Evolutionary conservation across 2,113 vertebrate species (phyloP).

Genomic region (Empidonax traillii): DNA sequence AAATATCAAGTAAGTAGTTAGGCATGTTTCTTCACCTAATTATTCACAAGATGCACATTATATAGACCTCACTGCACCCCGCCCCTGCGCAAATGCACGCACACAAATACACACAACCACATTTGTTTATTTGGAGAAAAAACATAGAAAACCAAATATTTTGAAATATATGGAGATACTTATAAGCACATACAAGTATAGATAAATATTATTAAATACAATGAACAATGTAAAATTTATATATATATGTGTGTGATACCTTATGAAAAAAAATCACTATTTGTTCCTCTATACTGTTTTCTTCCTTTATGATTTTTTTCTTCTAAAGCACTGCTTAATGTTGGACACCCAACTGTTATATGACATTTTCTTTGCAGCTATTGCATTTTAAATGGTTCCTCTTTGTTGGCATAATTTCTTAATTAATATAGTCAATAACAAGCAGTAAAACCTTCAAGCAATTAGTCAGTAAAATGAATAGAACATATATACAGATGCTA

Average conservation of each 20-base stretch:
- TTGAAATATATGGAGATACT: not conserved
- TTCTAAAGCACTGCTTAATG: not conserved
- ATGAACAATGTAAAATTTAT: not conserved
- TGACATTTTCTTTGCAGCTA: not conserved
- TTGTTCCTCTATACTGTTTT: not conserved
- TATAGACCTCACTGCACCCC: not conserved
- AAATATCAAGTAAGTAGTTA: not conserved
- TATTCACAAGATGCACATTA: not conserved
- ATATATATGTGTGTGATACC: accelerated
- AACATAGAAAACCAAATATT: not conserved
- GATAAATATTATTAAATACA: not conserved
- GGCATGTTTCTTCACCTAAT: not conserved
- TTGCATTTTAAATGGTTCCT: not conserved
- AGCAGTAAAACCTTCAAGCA: not conserved
- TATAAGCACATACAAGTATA: not conserved
- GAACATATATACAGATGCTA: not conserved
- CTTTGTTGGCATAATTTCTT: not conserved
- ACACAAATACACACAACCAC: not conserved
- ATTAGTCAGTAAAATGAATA: not conserved
- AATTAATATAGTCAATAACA: slow-evolving; percentile 3
- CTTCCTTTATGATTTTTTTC: not conserved
- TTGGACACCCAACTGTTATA: not conserved
- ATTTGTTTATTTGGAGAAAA: not conserved
- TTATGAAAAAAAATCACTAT: not conserved
- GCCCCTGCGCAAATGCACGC: not conserved